A percentile compares a stretch with the other conserved stretches of the same genome.
Evolutionary conservation across 2,888 invertebrate genomes (phyloP).

Genomic region (Aphodius granarius): DNA sequence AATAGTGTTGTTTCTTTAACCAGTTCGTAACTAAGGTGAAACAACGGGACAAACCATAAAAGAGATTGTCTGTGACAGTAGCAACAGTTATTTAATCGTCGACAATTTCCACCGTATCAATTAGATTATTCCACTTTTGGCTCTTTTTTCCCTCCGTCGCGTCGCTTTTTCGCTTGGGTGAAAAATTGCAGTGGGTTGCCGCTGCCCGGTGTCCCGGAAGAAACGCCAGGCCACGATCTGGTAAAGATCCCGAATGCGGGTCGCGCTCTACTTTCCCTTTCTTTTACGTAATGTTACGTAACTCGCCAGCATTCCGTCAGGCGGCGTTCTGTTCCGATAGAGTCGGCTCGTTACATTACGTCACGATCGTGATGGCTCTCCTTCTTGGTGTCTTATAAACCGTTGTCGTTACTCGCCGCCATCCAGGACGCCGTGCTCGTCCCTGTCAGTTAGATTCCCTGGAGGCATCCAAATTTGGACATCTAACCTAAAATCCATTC

Average conservation of each 20-base stretch:
- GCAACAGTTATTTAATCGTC: background rate
- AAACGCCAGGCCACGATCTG: conserved; percentile 30
- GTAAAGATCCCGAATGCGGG: conserved; percentile 48
- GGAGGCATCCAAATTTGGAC: background rate
- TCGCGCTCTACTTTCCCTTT: conserved; percentile 52
- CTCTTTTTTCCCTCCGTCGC: conserved; percentile 14
- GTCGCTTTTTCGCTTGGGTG: background rate
- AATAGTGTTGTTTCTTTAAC: background rate
- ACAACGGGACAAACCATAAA: background rate
- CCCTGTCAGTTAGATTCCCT: background rate
- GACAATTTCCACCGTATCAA: background rate
- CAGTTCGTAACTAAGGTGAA: background rate
- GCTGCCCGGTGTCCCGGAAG: conserved; percentile 37
- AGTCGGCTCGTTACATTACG: background rate
- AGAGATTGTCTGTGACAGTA: background rate
- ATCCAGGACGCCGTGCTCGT: background rate
- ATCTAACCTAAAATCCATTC: background rate
- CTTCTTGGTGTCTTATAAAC: background rate
- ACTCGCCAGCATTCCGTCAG: conserved; percentile 33
- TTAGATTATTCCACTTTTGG: background rate
- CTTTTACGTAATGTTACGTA: conserved; percentile 49
- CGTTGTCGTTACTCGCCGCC: background rate
- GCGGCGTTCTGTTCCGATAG: conserved; percentile 10
- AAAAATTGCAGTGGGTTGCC: conserved; percentile 25
- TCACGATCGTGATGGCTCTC: background rate